These are phyloP conservation scores for Etheostoma perlongum DNA, from an alignment of 2,797 vertebrate genomes.

Conservation along the genomic window DNA sequence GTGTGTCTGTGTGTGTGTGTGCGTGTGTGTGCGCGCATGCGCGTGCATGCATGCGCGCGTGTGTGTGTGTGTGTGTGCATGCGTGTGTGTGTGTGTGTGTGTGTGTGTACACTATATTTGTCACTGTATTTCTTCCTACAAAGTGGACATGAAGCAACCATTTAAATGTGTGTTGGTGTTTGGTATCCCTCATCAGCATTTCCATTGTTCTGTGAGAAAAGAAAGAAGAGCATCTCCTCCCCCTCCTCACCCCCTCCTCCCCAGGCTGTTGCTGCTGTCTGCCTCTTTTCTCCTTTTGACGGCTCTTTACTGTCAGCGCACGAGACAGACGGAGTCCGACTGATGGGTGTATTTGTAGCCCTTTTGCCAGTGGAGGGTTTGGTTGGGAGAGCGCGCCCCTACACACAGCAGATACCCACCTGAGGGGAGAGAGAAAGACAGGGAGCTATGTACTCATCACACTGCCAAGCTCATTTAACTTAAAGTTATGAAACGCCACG, in stretches of 20 bases:
- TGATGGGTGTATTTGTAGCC: slow-evolving; percentile 77
- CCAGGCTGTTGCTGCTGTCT: slow-evolving; percentile 49
- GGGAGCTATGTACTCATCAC: slow-evolving; percentile 33
- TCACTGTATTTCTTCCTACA: slow-evolving; percentile 35
- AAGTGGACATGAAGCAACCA: slow-evolving; percentile 38
- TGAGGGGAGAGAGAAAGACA: slow-evolving; percentile 43
- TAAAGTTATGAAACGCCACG: slow-evolving; percentile 47
- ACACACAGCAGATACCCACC: slow-evolving; percentile 64
- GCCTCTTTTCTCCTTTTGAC: slow-evolving; percentile 41
- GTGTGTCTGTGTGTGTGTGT: slow-evolving; percentile 42
- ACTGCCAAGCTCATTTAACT: slow-evolving; percentile 49
- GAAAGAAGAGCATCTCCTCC: slow-evolving; percentile 13
- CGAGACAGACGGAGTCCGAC: slow-evolving; percentile 56
- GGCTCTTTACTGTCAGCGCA: slow-evolving; percentile 59
- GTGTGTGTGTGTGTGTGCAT: slow-evolving; percentile 53
- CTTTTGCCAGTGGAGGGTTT: slow-evolving; percentile 69
- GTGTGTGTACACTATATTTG: slow-evolving; percentile 22
- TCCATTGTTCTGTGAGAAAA: slow-evolving; percentile 62
- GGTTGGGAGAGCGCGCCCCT: slow-evolving; percentile 21
- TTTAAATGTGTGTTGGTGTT: slow-evolving; percentile 29
- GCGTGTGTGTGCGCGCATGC: slow-evolving; percentile 64
- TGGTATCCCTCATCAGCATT: slow-evolving; percentile 63
- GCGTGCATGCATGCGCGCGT: slow-evolving; percentile 48
- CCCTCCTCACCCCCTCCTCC: slow-evolving; percentile 5
- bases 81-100: slow-evolving; percentile 13